Percentiles rank a stretch among this genome's conserved stretches.
phyloP scores from a whole-genome alignment of 1,140 invertebrate genomes.

The Trachymyrmex cornetzi region DNA sequence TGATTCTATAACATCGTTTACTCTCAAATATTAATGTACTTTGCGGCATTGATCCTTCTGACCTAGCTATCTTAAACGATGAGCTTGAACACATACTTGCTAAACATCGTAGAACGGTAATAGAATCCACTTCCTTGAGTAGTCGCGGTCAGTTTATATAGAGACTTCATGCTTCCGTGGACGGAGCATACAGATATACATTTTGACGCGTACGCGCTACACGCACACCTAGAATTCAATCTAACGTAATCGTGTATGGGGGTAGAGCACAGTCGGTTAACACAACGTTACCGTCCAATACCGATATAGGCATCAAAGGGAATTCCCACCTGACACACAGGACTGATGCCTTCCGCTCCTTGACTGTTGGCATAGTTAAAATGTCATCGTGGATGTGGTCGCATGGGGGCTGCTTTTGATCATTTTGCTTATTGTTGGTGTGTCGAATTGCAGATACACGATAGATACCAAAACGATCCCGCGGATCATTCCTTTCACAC shows the following conservation, averaged over 20 bases:
- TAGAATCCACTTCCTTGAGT: constrained; percentile 62
- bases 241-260: constrained; percentile 3
- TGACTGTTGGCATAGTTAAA: constrained; percentile 74
- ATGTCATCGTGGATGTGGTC: constrained; percentile 68
- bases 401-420: constrained; percentile 53
- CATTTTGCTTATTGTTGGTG: neutral
- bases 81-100: constrained; percentile 15
- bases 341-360: constrained; percentile 56
- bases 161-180: constrained; percentile 64
- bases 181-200: constrained; percentile 37
- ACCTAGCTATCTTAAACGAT: constrained; percentile 22
- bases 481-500: neutral
- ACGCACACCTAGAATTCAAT: neutral
- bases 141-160: constrained; percentile 71
- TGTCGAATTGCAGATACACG: constrained; percentile 22
- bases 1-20: neutral
- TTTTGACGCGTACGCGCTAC: neutral
- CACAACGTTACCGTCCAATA: constrained; percentile 56
- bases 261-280: constrained; percentile 64
- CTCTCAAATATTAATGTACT: neutral
- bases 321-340: constrained; percentile 63
- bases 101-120: constrained; percentile 63
- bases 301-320: constrained; percentile 67
- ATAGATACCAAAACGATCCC: neutral
- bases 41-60: constrained; percentile 40